Conservation (phyloP, 2,113 vertebrate species). For the Proterorhinus semilunaris region DNA sequence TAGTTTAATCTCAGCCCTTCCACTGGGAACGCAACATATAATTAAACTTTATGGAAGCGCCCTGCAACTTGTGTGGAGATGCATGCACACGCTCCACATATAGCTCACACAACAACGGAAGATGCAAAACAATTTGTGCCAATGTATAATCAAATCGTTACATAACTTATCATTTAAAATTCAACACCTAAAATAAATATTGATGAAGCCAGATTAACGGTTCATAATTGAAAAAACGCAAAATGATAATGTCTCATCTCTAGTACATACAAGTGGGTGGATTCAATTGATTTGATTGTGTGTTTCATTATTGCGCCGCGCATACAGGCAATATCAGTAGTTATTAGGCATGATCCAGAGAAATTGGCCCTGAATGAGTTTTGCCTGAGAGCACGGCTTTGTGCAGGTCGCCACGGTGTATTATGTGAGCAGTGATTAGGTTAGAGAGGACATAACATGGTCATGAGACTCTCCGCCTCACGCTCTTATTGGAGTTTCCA, state of each 20-base stretch:
- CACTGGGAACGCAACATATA: slow-evolving; percentile 76
- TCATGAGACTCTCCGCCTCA: slow-evolving; percentile 26
- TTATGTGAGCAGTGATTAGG: slow-evolving; percentile 38
- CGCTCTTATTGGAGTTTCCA: slow-evolving; percentile 57
- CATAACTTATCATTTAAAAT: slow-evolving; percentile 63
- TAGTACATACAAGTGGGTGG: slow-evolving; percentile 50
- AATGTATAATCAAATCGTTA: slow-evolving; percentile 65
- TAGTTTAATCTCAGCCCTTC: slow-evolving; percentile 78
- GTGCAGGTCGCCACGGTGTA: slow-evolving; percentile 28
- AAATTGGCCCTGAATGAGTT: slow-evolving; percentile 44
- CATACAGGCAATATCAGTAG: slow-evolving; percentile 50
- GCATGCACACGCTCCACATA: slow-evolving; percentile 26
- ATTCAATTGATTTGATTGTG: slow-evolving; percentile 57
- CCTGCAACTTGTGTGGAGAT: slow-evolving; percentile 62
- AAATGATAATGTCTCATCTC: slow-evolving; percentile 41
- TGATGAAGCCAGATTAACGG: slow-evolving; percentile 49
- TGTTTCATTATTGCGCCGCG: slow-evolving; percentile 48
- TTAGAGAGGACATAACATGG: slow-evolving; percentile 47
- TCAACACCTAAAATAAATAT: slow-evolving; percentile 65
- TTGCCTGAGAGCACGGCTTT: slow-evolving; percentile 24
- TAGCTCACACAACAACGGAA: slow-evolving; percentile 38
- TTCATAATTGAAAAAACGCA: slow-evolving; percentile 53
- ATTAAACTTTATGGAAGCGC: slow-evolving; percentile 80
- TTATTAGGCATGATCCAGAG: slow-evolving; percentile 53
- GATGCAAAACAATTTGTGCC: slow-evolving; percentile 55